Conservation (phyloP, 2,113 vertebrate species). For the Ivindomyrus marchei region DNA sequence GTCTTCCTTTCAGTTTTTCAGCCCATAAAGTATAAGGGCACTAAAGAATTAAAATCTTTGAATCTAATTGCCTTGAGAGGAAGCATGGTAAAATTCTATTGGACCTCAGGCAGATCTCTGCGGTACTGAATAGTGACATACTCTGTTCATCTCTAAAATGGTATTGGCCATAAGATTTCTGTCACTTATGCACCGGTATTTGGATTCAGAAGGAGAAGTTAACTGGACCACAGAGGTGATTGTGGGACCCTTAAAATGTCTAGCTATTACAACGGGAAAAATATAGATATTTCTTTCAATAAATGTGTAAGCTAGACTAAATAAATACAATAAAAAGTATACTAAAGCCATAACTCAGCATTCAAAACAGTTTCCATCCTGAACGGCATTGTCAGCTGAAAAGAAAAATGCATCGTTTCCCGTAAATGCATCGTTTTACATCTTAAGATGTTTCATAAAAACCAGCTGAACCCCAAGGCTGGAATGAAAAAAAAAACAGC, state of each 20-base stretch:
- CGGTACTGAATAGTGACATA: not conserved
- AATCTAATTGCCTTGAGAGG: not conserved
- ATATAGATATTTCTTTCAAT: not conserved
- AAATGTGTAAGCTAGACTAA: not conserved
- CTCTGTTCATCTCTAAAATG: not conserved
- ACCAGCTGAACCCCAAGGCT: not conserved
- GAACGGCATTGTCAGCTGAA: not conserved
- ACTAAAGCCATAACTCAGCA: not conserved
- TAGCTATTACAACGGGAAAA: not conserved
- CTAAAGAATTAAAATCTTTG: not conserved
- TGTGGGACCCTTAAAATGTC: not conserved
- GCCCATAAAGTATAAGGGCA: not conserved
- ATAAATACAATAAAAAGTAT: not conserved
- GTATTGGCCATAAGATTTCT: not conserved
- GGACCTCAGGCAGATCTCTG: not conserved
- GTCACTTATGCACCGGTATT: not conserved
- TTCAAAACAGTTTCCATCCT: not conserved
- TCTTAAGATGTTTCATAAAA: not conserved
- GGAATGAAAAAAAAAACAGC: not conserved
- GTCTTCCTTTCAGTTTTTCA: not conserved
- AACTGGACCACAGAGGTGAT: not conserved
- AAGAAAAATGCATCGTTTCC: not conserved
- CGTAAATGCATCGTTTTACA: not conserved
- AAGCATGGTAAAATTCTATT: not conserved
- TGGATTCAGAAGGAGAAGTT: not conserved